Conservation (phyloP, 2,888 invertebrate genomes). For the Zygogramma bicolorata region DNA sequence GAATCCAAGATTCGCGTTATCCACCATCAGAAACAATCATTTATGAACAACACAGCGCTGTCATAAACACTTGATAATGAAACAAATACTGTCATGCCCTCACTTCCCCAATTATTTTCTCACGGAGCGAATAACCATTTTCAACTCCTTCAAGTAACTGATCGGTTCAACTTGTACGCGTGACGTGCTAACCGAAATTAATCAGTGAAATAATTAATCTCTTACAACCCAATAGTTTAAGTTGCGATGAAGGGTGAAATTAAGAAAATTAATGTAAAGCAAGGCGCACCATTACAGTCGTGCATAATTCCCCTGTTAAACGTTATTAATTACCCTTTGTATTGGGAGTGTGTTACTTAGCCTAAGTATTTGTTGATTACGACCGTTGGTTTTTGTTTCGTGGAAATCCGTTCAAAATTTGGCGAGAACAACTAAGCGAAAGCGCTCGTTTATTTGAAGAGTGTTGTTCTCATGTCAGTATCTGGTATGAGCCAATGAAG, state of each 20-base stretch:
- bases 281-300: conserved; percentile 46
- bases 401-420: neutral
- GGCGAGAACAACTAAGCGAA: too few species aligned
- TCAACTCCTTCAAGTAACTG: neutral
- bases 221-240: conserved; percentile 47
- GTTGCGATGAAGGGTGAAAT: conserved; percentile 48
- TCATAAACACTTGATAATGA: neutral
- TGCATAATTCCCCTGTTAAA: conserved; percentile 43
- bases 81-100: neutral
- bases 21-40: too few species aligned
- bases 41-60: too few species aligned
- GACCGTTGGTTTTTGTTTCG: neutral
- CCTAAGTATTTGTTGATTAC: conserved; percentile 5
- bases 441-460: too few species aligned
- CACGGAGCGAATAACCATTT: neutral
- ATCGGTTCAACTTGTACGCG: conserved; percentile 2
- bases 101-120: neutral
- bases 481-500: too few species aligned
- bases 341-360: conserved; percentile 6
- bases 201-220: conserved; percentile 44
- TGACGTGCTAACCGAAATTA: neutral
- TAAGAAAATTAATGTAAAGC: conserved; percentile 53
- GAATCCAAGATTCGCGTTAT: too few species aligned
- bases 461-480: too few species aligned
- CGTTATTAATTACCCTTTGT: conserved; percentile 24